Base-by-base conservation (phyloP, 2,888 invertebrate species). In the Amiota communis region DNA sequence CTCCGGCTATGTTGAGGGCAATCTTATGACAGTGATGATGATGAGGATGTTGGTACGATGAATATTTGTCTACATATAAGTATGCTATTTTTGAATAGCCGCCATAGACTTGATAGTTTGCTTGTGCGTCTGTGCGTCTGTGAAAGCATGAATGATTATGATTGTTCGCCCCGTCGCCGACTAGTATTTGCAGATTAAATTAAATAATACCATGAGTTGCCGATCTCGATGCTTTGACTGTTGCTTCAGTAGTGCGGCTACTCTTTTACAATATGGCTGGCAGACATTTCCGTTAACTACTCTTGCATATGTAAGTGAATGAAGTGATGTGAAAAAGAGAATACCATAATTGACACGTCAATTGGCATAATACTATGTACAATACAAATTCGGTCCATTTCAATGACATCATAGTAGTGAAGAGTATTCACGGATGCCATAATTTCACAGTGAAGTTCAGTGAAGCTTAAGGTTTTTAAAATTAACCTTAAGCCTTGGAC, bases 251-350 rank as follows among this genome's bases (percentile, higher is more conserved):
- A n/a, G 13, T 53, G 53, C 11, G 12, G 9, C 17, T 59, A 20
- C 59, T 59, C 59, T 59, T 59, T 59, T n/a, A 20, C 65, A 48
- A 12, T 76, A 75, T 81, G 76, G 74, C 68, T 79, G 83, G 78
- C 82, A 82, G 82, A 82, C 82, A 84, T 75, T 84, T 82, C 82
- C 82, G 82, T 74, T 77, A 17, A 71, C 57, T 15, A 36, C 36
- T 36, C 36, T 0, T 36, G 6, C 2, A 36, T 36, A 20, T 64
- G n/a, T n/a, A n/a, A n/a, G n/a, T n/a, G 36, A 9, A 47, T 64
- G 63, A 12, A 53, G n/a, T 8, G 13, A 15, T 53, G 56, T 53
- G 56, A 53, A 15, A 36, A 36, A 36, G 36, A 36, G 36, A 36
- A 36, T 36, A 36, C 36, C 36, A 36, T 36, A 36, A 36, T 36